phyloP scores from a whole-genome alignment of 2,113 vertebrate species.

The Indicator indicator region DNA sequence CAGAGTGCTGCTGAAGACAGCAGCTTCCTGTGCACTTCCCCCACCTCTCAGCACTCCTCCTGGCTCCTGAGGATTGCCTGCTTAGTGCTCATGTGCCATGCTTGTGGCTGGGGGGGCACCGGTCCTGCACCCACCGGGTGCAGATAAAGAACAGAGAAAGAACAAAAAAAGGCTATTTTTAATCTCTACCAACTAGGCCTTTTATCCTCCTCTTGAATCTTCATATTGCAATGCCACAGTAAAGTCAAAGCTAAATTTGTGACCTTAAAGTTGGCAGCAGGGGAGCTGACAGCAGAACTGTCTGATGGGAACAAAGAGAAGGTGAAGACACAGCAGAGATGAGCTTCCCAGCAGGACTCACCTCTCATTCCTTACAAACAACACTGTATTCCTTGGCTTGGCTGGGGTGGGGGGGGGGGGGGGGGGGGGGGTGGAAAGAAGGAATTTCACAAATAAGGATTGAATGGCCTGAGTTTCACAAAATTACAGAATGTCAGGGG shows the following conservation, averaged over 20 bases:
- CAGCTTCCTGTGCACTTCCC: not conserved
- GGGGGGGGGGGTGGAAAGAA: not conserved
- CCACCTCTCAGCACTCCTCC: not conserved
- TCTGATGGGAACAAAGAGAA: not conserved
- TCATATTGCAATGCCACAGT: not conserved
- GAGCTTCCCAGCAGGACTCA: not conserved
- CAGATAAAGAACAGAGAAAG: not conserved
- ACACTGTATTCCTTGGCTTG: not conserved
- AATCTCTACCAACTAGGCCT: not conserved
- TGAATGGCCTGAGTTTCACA: not conserved
- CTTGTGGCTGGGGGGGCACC: not conserved
- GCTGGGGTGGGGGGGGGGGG: not conserved
- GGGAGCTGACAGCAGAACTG: not conserved
- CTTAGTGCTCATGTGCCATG: accelerated
- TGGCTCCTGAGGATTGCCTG: not conserved
- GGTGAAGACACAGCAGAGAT: not conserved
- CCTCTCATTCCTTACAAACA: not conserved
- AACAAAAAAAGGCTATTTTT: not conserved
- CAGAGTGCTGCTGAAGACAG: not conserved
- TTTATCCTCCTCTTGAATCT: not conserved
- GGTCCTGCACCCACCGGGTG: not conserved
- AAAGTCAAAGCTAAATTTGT: not conserved
- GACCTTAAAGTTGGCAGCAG: not conserved
- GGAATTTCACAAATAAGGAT: not conserved
- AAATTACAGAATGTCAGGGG: too few relatives aligned